phyloP scores from a whole-genome alignment of 1,140 invertebrate species.

The Drosophila persimilis region DNA sequence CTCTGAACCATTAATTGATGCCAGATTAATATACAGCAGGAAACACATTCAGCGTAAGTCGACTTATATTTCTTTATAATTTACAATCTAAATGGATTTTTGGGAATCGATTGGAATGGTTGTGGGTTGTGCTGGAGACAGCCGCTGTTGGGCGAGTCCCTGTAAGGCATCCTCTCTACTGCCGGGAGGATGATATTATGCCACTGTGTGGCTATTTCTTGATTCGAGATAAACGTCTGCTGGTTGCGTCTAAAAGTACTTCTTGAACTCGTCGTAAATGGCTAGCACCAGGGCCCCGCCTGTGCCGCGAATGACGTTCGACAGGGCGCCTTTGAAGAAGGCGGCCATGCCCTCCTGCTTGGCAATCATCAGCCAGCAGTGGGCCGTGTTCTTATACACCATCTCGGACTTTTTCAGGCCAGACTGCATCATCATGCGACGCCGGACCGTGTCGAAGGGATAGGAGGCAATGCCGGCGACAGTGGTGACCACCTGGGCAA shows the following conservation, averaged over 20 bases:
- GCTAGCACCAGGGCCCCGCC: conserved; percentile 92
- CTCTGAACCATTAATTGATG: no score
- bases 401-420: conserved; percentile 88
- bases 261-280: conserved; percentile 90
- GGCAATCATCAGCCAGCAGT: conserved; percentile 90
- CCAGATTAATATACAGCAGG: no score
- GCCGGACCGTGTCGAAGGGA: conserved; percentile 96
- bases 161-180: no score
- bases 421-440: conserved; percentile 97
- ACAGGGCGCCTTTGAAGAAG: conserved; percentile 93
- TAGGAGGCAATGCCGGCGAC: conserved; percentile 94
- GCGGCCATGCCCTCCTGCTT: conserved; percentile 88
- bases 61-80: no score
- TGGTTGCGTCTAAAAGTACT: conserved; percentile 56
- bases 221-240: not conserved
- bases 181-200: not conserved
- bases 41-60: no score
- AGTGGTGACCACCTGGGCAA: conserved; percentile 90
- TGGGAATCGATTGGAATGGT: no score
- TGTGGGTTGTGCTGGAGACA: no score
- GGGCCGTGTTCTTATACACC: conserved; percentile 91
- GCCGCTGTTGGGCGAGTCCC: no score
- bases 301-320: conserved; percentile 90
- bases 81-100: no score
- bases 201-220: not conserved